Evolutionary conservation across 2,113 vertebrate genomes (phyloP), one percentile per base, ranked within the genome.

Genomic region (Salvelinus namaycush): DNA sequence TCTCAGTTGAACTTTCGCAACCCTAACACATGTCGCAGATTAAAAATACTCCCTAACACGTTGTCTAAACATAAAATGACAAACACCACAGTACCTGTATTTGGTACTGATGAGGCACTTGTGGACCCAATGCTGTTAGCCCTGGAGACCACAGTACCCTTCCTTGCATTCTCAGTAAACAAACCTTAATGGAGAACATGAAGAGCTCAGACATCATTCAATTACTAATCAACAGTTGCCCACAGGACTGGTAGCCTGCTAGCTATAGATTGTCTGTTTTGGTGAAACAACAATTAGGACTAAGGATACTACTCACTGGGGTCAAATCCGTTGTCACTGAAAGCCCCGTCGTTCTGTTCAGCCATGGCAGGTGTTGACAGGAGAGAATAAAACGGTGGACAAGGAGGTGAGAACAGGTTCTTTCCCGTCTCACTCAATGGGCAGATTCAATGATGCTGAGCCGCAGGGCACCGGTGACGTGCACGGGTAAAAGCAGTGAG

Each of bases 121-220:
- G 97, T 98, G 27, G 98, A 99, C 68, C 98, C 97, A 34, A 99
- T 99, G 88, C 98, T 99, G 94, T 99, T 99, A 76, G 97, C 97
- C 68, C 97, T 93, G 51, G 97, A 98, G 68, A 96, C 96, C 39
- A 96, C 85, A 59, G 91, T 94, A 8, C 95, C 93, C 67, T 96
- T 98, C 71, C 90, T 91, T 0, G 89, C 74, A 60, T 81, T 93
- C 65, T 99, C 98, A 83, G 95, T 83, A 81, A 96, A 95, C 77
- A 97, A 93, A 69, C 91, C 97, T 97, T 83, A 84, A 70, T 77
- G 24, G 78, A 65, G 81, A 81, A 0, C 57, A 16, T 11, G 13
- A 67, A 6, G 1, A 68, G 5, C 27, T 0, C 13, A 73, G 26
- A 73, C n/a, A 70, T 39, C 49, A 39, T 71, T 74, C 66, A 26